Evolutionary conservation across 2,888 invertebrate genomes (phyloP), one percentile per base, ranked within the genome.

Genomic region (Chrysolina haemoptera): DNA sequence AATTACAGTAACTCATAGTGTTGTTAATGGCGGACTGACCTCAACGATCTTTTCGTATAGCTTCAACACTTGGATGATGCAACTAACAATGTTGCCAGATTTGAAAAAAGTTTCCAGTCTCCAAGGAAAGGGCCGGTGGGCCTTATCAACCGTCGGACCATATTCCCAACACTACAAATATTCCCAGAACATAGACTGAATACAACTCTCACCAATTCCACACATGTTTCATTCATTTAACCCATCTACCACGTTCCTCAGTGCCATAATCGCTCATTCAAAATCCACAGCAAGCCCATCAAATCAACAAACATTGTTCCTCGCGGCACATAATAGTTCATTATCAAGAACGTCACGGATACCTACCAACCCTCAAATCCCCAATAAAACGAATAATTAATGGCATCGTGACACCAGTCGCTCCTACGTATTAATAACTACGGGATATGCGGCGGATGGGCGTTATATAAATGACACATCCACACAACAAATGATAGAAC

Each of bases 401-500:
- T 76, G 69, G 65, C 41, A 65, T 62, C 70, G 69, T 72, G 71
- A 73, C 75, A 78, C 62, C 71, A 78, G 74, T 76, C 73, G 76
- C 76, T 78, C 68, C 68, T 74, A 78, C 78, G 73, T 76, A 78
- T 76, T 78, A 76, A 78, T 78, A 78, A 78, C 70, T 75, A 71
- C 67, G 65, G 71, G 68, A 69, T n/a, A n/a, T 69, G 74, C 71
- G 78, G 79, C 76, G 80, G 81, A 84, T 82, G 83, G 83, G 85
- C 84, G 84, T 85, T 82, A 84, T 84, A 86, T 85, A 84, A 85
- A 86, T 85, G 86, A 86, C 84, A 85, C 84, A 85, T 82, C 81
- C 83, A 82, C 82, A 82, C 84, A 85, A 85, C 85, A 86, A 86
- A 86, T 86, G 85, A 87, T 86, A 83, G 84, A 85, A 79, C 82